Conservation (phyloP, 2,113 vertebrate genomes). For the Eonycteris spelaea region DNA sequence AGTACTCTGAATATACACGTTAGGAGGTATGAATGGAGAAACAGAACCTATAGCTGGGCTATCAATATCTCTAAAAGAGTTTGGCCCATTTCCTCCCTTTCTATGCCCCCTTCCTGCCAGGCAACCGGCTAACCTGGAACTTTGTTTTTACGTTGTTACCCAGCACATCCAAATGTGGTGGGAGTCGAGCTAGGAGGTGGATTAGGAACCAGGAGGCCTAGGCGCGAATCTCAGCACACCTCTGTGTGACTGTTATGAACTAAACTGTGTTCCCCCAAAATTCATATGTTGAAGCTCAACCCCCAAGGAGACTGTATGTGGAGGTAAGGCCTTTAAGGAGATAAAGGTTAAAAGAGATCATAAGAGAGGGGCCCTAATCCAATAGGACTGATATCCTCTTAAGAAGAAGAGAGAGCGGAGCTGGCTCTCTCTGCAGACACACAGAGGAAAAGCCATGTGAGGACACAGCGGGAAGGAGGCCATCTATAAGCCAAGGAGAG, state of each 20-base stretch:
- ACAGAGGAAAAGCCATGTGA: background rate
- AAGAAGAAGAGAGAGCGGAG: background rate
- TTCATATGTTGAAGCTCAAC: background rate
- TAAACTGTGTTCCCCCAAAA: background rate
- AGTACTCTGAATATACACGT: background rate
- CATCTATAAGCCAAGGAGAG: background rate
- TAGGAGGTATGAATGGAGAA: background rate
- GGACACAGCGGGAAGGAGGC: fast-evolving
- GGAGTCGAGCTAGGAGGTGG: background rate
- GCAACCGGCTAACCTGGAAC: background rate
- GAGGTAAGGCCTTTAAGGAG: background rate
- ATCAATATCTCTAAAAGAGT: background rate
- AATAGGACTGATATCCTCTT: background rate
- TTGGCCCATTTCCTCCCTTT: background rate
- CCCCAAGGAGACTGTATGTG: background rate
- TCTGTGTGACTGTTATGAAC: no score
- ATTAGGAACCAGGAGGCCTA: no score
- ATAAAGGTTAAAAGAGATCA: background rate
- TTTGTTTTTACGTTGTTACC: background rate
- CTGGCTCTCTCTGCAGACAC: no score
- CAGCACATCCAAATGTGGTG: background rate
- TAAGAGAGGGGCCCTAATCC: background rate
- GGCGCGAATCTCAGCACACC: background rate
- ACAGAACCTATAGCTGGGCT: background rate
- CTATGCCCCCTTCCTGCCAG: background rate